Percentiles rank a stretch among this genome's conserved stretches.
phyloP scores from a whole-genome alignment of 2,113 vertebrate species.

The Notiomystis cincta region DNA sequence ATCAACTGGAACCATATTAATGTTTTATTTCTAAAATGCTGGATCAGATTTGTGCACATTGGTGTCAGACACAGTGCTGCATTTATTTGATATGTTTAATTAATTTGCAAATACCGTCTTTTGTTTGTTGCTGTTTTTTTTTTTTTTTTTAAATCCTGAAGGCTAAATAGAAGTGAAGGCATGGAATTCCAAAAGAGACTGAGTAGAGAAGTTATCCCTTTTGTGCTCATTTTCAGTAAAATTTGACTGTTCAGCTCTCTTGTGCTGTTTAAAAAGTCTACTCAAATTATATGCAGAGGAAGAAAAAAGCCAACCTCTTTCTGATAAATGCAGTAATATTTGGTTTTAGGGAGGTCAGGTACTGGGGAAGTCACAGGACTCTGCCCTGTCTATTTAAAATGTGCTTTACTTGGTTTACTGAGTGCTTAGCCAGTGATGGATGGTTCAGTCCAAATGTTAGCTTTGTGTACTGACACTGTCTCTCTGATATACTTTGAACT shows the following conservation, averaged over 20 bases:
- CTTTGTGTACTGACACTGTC: not conserved
- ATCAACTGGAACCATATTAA: not conserved
- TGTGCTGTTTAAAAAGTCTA: not conserved
- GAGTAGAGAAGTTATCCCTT: not conserved
- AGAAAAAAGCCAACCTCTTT: not conserved
- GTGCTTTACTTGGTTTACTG: not conserved
- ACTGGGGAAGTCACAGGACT: not conserved
- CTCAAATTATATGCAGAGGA: not conserved
- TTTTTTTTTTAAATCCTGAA: not conserved
- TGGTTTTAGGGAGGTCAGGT: not conserved
- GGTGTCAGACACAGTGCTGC: not conserved
- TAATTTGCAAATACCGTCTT: not conserved
- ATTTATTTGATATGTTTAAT: not conserved
- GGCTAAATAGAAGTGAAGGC: not conserved
- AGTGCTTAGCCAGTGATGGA: conserved; percentile 12
- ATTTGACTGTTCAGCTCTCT: not conserved
- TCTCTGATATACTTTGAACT: conserved; percentile 37
- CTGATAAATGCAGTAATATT: not conserved
- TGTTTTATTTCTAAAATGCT: not conserved
- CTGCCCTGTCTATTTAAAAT: not conserved
- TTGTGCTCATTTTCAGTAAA: not conserved
- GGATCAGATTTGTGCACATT: not conserved
- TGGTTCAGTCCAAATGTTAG: conserved; percentile 3
- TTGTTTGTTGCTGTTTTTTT: not conserved
- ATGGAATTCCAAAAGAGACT: not conserved